Evolutionary conservation across 2,797 vertebrate genomes (phyloP).

Genomic region (Orientallactaga sibirica): DNA sequence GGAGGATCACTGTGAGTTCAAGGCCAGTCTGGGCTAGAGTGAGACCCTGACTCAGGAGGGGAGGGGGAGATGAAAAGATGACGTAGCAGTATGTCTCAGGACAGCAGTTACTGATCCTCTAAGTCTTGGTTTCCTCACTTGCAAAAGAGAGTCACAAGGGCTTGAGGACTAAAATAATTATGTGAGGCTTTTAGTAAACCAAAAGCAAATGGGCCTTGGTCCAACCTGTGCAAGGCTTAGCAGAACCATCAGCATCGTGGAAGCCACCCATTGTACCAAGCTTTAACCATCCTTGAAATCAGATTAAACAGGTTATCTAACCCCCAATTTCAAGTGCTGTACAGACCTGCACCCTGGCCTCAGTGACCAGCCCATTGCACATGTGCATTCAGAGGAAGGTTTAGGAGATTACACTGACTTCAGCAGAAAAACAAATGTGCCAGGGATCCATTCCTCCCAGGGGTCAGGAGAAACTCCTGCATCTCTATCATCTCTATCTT

Average conservation of each 20-base stretch:
- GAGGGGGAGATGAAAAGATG: no score
- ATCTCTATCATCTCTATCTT: background rate
- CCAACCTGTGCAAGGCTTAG: background rate
- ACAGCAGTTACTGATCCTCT: background rate
- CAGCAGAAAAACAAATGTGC: background rate
- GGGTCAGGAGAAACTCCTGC: background rate
- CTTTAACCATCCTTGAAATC: background rate
- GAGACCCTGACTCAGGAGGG: no score
- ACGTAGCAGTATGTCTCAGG: background rate
- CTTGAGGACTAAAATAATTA: background rate
- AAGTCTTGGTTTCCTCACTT: conserved; percentile 32
- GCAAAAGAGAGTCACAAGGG: conserved; percentile 10
- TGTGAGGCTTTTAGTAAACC: background rate
- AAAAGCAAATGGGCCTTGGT: background rate
- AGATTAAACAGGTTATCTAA: background rate
- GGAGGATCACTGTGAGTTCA: no score
- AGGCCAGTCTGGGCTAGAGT: no score
- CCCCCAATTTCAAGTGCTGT: background rate
- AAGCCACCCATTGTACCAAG: background rate
- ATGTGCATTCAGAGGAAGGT: background rate
- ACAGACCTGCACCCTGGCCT: background rate
- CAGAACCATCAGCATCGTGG: background rate
- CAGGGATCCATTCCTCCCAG: background rate
- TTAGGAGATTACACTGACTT: background rate
- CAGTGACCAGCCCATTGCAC: background rate